Percentiles rank a stretch among this genome's conserved stretches.
phyloP scores from a whole-genome alignment of 2,888 invertebrate species.

The Sesia bembeciformis region DNA sequence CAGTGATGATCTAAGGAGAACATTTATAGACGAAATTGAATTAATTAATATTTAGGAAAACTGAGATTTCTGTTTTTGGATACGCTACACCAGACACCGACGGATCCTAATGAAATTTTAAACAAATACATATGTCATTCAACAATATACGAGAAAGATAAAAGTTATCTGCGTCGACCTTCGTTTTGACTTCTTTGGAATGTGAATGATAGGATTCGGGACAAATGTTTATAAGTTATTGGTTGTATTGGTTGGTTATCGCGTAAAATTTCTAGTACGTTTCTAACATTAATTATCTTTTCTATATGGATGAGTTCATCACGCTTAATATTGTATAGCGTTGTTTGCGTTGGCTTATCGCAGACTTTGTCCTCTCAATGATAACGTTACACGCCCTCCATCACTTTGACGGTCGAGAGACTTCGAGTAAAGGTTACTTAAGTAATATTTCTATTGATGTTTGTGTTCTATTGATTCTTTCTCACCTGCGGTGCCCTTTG shows the following conservation, averaged over 20 bases:
- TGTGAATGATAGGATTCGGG: background rate
- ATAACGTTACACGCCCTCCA: conserved; percentile 23
- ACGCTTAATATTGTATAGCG: background rate
- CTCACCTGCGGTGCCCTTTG: conserved; percentile 87
- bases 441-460: background rate
- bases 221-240: too few relatives aligned
- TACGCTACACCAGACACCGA: too few relatives aligned
- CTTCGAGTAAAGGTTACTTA: conserved; percentile 3
- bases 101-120: too few relatives aligned
- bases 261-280: too few relatives aligned
- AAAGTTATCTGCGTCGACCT: background rate
- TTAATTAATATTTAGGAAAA: too few relatives aligned
- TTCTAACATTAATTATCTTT: too few relatives aligned
- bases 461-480: background rate
- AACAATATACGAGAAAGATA: too few relatives aligned
- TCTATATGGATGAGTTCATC: background rate
- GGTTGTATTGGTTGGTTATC: too few relatives aligned
- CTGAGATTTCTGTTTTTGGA: too few relatives aligned
- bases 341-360: conserved; percentile 1
- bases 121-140: too few relatives aligned
- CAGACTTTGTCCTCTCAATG: conserved; percentile 26
- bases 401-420: conserved; percentile 24
- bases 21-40: too few relatives aligned
- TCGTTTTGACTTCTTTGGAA: background rate
- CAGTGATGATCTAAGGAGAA: conserved; percentile 18